Evolutionary conservation across 2,113 vertebrate species (phyloP).

Genomic region (Gambusia affinis): DNA sequence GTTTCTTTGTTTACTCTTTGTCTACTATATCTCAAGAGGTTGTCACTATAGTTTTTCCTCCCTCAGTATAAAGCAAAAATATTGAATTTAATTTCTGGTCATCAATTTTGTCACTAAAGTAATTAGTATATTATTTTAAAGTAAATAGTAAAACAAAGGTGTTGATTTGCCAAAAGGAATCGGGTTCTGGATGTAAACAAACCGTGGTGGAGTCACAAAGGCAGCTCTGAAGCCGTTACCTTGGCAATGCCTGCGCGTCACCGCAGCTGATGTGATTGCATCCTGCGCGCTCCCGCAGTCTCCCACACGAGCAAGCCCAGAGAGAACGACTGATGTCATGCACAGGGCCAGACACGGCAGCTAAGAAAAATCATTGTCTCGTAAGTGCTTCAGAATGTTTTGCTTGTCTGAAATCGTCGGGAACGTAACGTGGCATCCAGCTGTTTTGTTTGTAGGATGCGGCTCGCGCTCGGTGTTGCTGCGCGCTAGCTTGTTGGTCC

Average conservation of each 20-base stretch:
- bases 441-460: slow-evolving; percentile 18
- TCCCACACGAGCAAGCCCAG: slow-evolving; percentile 47
- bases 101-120: too few species aligned
- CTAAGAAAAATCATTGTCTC: slow-evolving; percentile 46
- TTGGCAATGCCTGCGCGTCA: slow-evolving; percentile 57
- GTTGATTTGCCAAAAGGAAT: not conserved
- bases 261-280: slow-evolving; percentile 66
- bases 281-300: slow-evolving; percentile 58
- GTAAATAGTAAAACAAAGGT: not conserved
- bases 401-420: not conserved
- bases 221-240: slow-evolving; percentile 32
- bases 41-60: not conserved
- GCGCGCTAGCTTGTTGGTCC: slow-evolving; percentile 41
- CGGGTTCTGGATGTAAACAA: not conserved
- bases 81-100: too few species aligned
- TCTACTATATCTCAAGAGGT: too few species aligned
- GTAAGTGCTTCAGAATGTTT: slow-evolving; percentile 64
- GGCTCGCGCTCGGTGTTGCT: slow-evolving; percentile 27
- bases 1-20: not conserved
- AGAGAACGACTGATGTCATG: slow-evolving; percentile 67
- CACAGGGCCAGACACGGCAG: slow-evolving; percentile 48
- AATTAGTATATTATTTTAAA: not conserved
- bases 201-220: not conserved
- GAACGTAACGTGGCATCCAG: not conserved
- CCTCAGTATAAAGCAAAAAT: too few species aligned